These are phyloP conservation scores for Tiliacea citrago DNA, from an alignment of 2,888 invertebrate genomes.

Conservation along the genomic window DNA sequence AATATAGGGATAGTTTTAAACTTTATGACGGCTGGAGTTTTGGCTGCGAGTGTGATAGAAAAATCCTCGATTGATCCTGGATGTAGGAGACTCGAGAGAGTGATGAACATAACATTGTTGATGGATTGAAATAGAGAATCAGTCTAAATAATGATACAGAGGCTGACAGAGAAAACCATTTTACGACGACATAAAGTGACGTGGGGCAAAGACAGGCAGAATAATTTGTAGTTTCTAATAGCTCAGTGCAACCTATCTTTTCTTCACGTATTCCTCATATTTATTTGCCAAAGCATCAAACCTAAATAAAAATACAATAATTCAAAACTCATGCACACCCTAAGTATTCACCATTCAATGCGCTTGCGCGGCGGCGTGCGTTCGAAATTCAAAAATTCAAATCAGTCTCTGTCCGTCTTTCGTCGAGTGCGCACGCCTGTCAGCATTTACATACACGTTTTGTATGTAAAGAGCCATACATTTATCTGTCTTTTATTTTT, in stretches of 20 bases:
- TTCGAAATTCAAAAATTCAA: constrained; percentile 87
- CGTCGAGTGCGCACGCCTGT: constrained; percentile 79
- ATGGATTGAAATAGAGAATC: no score
- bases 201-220: no score
- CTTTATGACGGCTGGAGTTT: background rate
- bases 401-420: constrained; percentile 84
- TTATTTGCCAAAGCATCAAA: no score
- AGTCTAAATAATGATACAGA: no score
- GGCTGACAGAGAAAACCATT: no score
- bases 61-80: background rate
- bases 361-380: constrained; percentile 78
- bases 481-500: constrained; percentile 72
- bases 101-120: no score
- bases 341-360: constrained; percentile 84
- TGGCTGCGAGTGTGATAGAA: no score
- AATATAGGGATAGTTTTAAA: background rate
- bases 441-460: constrained; percentile 85
- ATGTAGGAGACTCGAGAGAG: no score
- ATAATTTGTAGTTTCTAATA: no score
- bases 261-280: no score
- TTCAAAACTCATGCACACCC: constrained; percentile 68
- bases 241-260: no score
- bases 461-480: constrained; percentile 73
- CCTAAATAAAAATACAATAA: background rate
- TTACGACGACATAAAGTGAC: no score